Evolutionary conservation across 2,888 invertebrate species (phyloP), one percentile per base, ranked within the genome.

Genomic region (Trissolcus japonicus): DNA sequence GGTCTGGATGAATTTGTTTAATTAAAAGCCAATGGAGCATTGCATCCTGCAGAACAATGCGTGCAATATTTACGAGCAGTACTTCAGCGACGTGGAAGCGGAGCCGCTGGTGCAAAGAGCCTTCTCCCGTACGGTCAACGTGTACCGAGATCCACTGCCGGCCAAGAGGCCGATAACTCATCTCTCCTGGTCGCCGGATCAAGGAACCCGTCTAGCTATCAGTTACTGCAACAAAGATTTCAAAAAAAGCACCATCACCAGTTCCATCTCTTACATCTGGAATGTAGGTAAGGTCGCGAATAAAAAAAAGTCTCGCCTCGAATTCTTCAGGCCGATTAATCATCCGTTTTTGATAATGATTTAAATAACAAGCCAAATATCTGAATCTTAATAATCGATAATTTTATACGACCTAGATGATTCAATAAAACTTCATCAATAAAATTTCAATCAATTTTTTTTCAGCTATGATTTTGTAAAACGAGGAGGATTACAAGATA

Each of bases 41-140:
- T 93, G 92, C 80, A 91, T 95, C 65, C 89, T 92, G 80, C 95
- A 95, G 89, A 96, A 96, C 86, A 95, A 94, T 85, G 94, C 94
- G 0, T 91, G 95, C 55, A 94, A 95, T 86, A 93, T 96, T 86
- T 96, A 95, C 86, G 91, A 95, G 87, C 92, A 94, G 68, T 95
- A 94, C 84, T 96, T 94, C 85, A 86, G 89, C 43, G 91, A 92
- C 66, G 89, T 92, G 79, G 89, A 90, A 19, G 83, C 89, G 1
- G 89, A 89, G 57, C 89, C 90, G 7, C 89, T 93, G 13, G 90
- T 91, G 4, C 92, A 93, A 84, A 91, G 91, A 71, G 92, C 91
- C 76, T 90, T 89, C 71, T 90, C 92, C 3, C 91, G 92, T 59
- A 92, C 93, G 2, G 91, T 93, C 35, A 94, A 94, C 85, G 92